A percentile compares a stretch with the other conserved stretches of the same genome.
Evolutionary conservation across 2,113 vertebrate genomes (phyloP).

Genomic region (Ailuropoda melanoleuca): DNA sequence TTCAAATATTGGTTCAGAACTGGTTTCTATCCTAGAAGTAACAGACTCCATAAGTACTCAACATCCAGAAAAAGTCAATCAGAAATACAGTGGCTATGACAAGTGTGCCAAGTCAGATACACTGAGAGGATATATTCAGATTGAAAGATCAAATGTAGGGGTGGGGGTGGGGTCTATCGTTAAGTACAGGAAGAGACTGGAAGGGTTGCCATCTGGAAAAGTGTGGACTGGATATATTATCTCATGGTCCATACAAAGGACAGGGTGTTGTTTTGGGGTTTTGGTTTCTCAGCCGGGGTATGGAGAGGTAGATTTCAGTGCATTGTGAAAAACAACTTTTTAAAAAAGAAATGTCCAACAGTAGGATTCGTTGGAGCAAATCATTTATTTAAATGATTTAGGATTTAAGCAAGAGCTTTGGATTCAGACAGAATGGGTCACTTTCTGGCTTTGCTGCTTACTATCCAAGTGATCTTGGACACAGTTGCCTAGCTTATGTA

Average conservation of each 20-base stretch:
- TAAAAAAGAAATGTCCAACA: not conserved
- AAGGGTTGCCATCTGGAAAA: not conserved
- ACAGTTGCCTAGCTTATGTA: not conserved
- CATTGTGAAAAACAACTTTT: not conserved
- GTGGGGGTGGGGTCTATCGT: not conserved
- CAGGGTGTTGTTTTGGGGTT: not conserved
- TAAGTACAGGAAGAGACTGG: not conserved
- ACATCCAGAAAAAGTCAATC: not conserved
- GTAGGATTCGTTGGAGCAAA: not conserved
- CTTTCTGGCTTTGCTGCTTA: not conserved
- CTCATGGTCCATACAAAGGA: not conserved
- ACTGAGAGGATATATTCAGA: not conserved
- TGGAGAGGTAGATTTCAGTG: not conserved
- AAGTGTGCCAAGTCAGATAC: not conserved
- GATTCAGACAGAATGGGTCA: not conserved
- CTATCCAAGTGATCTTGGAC: not conserved
- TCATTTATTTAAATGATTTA: no score
- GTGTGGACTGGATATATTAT: not conserved
- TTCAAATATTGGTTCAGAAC: not conserved
- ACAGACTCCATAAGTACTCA: not conserved
- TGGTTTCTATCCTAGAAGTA: not conserved
- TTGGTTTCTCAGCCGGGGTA: not conserved
- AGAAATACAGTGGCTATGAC: not conserved
- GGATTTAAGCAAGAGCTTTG: not conserved
- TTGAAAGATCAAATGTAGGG: not conserved